Evolutionary conservation across 2,797 vertebrate species (phyloP), one percentile per base, ranked within the genome.

Genomic region (Fringilla coelebs): DNA sequence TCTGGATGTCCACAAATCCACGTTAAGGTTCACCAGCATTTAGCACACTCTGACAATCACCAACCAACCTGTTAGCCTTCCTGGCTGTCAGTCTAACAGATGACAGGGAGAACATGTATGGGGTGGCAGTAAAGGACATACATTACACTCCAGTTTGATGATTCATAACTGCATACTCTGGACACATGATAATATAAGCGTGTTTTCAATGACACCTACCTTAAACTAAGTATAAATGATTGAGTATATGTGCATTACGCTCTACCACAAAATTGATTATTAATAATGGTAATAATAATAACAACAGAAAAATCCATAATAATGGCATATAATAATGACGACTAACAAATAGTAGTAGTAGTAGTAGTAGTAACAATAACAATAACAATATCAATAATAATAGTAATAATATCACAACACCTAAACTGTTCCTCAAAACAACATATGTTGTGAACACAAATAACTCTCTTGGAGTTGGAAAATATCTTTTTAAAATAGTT

Each of bases 401-500:
- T 7, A 32, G 19, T 26, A 71, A 34, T 16, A 34, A 14, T 38
- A 62, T 46, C 11, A 52, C 11, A 92, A 87, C 36, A 25, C 28
- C 7, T 79, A 25, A 81, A 87, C 77, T 84, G 7, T 76, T 40
- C 70, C 85, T 88, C 70, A 86, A 91, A 89, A 92, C 38, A 68
- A 77, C 18, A 10, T 3, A 28, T 80, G 83, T 73, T 17, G 52
- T 78, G 43, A 93, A 55, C 92, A 65, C 24, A 94, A 96, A 75
- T 62, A 89, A 40, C 22, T 85, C 93, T 80, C 61, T n/a, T n/a
- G n/a, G n/a, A n/a, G n/a, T 91, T 93, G 91, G 63, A 84, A 97
- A 96, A 67, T 19, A 18, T 92, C 90, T 91, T 95, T 71, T 25
- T 83, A 58, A 93, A 95, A 95, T 94, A 51, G 93, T 79, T 83